phyloP scores from a whole-genome alignment of 2,888 invertebrate species.

The Noctua fimbriata region DNA sequence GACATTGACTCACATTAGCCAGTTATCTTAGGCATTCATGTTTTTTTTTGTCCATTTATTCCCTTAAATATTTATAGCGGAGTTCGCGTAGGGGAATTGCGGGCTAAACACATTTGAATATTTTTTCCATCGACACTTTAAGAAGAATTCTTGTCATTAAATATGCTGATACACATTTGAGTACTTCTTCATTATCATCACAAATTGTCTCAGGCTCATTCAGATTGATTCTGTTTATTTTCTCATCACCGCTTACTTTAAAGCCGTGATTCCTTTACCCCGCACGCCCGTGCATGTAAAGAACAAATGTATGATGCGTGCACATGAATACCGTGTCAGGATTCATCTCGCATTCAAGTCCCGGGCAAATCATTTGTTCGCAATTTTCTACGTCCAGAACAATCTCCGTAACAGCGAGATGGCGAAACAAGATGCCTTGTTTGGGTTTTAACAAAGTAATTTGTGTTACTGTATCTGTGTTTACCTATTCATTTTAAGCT shows the following conservation, averaged over 20 bases:
- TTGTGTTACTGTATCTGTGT: constrained; percentile 13
- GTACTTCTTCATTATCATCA: neutral
- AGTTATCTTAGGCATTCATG: neutral
- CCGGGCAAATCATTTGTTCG: constrained; percentile 57
- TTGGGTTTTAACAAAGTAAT: constrained; percentile 49
- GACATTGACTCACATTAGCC: neutral
- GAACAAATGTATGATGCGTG: constrained; percentile 58
- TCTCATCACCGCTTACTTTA: constrained; percentile 34
- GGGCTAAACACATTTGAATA: neutral
- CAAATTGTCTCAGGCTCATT: neutral
- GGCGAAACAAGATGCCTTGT: constrained; percentile 45
- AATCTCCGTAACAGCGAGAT: constrained; percentile 51
- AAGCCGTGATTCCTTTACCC: constrained; percentile 22
- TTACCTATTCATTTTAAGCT: constrained; percentile 4
- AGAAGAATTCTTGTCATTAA: neutral
- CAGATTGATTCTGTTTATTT: neutral
- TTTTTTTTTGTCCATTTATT: neutral
- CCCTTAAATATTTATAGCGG: neutral
- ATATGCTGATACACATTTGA: neutral
- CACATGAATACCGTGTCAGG: constrained; percentile 48
- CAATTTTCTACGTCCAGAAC: constrained; percentile 61
- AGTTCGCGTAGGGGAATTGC: neutral
- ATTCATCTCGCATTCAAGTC: constrained; percentile 52
- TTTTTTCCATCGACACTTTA: neutral
- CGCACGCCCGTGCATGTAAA: constrained; percentile 38